A percentile compares a stretch with the other conserved stretches of the same genome.
Conservation (phyloP, 2,113 vertebrate species). For the Argyrosomus japonicus region DNA sequence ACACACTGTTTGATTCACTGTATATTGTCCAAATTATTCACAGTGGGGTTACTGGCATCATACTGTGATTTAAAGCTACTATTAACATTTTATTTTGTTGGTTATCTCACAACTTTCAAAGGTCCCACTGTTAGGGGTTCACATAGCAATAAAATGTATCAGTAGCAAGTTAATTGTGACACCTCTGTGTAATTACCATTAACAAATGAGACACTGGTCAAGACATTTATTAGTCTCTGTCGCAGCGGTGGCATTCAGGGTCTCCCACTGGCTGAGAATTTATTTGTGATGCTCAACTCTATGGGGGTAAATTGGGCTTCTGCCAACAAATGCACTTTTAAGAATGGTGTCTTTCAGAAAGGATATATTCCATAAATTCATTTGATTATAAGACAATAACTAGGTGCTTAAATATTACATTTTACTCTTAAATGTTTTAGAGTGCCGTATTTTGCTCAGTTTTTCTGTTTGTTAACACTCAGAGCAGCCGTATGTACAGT, state of each 20-base stretch:
- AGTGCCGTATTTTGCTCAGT: too few species aligned
- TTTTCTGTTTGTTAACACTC: too few species aligned
- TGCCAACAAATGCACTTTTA: conserved; percentile 6
- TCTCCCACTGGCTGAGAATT: not conserved
- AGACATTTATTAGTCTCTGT: conserved; percentile 21
- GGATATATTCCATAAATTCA: not conserved
- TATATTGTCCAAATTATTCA: conserved; percentile 9
- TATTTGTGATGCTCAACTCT: not conserved
- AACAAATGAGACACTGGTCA: conserved; percentile 35
- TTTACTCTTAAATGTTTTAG: too few species aligned
- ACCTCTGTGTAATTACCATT: conserved; percentile 34
- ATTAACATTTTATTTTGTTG: not conserved
- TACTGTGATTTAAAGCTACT: not conserved
- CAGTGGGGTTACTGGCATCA: conserved; percentile 1
- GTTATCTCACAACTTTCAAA: conserved; percentile 7
- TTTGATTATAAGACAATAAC: not conserved
- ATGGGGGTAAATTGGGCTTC: not conserved
- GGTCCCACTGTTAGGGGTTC: not conserved
- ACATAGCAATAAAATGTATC: not conserved
- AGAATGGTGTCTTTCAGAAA: not conserved
- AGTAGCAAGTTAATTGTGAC: conserved; percentile 26
- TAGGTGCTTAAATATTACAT: not conserved
- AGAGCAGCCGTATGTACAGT: too few species aligned
- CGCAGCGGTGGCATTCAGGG: not conserved
- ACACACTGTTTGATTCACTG: conserved; percentile 42